Conservation (phyloP, 1,140 invertebrate species). For the Daktulosphaira vitifoliae region DNA sequence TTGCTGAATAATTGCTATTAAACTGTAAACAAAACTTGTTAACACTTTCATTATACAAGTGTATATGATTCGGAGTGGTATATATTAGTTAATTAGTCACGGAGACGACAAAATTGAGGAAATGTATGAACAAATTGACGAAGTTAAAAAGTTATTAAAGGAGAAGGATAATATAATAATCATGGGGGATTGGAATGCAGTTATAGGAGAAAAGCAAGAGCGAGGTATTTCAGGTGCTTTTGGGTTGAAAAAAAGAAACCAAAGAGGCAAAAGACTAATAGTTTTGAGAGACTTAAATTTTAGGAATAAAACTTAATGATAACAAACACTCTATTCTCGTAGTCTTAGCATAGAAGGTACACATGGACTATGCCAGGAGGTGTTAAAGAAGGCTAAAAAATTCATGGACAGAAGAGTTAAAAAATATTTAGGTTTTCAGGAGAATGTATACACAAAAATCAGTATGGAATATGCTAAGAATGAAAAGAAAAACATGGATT, state of each 20-base stretch:
- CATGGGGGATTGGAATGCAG: slow-evolving; percentile 19
- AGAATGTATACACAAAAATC: no score
- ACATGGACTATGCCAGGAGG: slow-evolving; percentile 19
- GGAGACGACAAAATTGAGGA: slow-evolving; percentile 4
- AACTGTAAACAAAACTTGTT: not conserved
- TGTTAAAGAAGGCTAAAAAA: no score
- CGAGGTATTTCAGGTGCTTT: slow-evolving; percentile 2
- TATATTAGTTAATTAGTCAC: no score
- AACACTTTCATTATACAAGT: no score
- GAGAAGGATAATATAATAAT: slow-evolving; percentile 16
- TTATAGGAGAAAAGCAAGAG: slow-evolving; percentile 2
- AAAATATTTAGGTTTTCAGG: no score
- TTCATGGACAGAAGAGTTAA: no score
- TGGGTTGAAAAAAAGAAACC: slow-evolving; percentile 10
- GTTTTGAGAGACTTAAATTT: no score
- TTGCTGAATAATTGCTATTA: slow-evolving; percentile 1
- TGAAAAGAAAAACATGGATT: no score
- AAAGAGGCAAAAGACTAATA: slow-evolving; percentile 39
- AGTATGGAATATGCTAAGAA: no score
- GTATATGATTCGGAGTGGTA: slow-evolving; percentile 10
- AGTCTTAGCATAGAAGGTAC: slow-evolving; percentile 8
- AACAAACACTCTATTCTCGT: slow-evolving; percentile 15
- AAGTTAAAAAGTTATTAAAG: not conserved
- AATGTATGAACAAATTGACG: slow-evolving; percentile 26
- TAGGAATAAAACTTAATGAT: slow-evolving; percentile 36